Conservation (phyloP, 2,113 vertebrate species). For the Tringa solitaria region DNA sequence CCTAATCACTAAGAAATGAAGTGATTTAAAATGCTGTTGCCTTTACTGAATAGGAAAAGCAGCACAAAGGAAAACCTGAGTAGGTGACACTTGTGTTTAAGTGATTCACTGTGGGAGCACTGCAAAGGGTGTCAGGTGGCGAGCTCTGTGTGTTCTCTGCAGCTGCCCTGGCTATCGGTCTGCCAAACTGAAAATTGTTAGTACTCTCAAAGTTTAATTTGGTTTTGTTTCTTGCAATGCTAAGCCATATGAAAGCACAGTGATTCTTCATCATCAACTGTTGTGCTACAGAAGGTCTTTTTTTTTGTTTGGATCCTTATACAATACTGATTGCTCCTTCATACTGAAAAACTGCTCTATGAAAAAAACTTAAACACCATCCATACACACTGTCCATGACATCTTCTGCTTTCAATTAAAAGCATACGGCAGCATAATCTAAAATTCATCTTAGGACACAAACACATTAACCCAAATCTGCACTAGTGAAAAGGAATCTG, state of each 20-base stretch:
- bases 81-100: background rate
- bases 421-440: background rate
- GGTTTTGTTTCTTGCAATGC: background rate
- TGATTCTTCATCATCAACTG: background rate
- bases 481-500: background rate
- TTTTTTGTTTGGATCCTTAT: background rate
- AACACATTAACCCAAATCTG: background rate
- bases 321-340: background rate
- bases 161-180: background rate
- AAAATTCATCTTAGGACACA: background rate
- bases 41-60: background rate
- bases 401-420: background rate
- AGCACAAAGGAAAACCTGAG: background rate
- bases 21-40: background rate
- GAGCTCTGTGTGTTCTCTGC: background rate
- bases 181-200: background rate
- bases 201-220: background rate
- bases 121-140: background rate
- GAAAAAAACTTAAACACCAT: background rate
- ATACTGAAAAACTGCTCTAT: background rate
- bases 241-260: background rate
- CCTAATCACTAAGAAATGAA: background rate
- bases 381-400: background rate
- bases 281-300: fast-evolving
- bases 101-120: background rate